phyloP scores from a whole-genome alignment of 1,140 invertebrate genomes.

The Spodoptera litura region DNA sequence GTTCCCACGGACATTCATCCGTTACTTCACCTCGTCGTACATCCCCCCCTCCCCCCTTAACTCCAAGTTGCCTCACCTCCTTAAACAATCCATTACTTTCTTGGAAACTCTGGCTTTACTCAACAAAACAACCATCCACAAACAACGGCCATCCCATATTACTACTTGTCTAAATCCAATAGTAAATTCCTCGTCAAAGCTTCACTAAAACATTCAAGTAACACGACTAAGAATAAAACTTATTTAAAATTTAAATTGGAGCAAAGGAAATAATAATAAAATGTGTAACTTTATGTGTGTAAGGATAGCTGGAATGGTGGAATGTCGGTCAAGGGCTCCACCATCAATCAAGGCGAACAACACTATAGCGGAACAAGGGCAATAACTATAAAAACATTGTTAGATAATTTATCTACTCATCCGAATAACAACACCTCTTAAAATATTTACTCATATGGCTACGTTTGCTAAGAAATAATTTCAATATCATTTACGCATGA shows the following conservation, averaged over 20 bases:
- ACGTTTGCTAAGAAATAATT: neutral
- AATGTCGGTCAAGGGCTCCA: slow-evolving; percentile 40
- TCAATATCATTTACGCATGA: neutral
- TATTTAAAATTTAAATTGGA: slow-evolving; percentile 32
- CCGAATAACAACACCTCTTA: neutral
- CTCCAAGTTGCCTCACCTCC: slow-evolving; percentile 12
- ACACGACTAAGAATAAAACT: slow-evolving; percentile 11
- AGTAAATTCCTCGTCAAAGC: neutral
- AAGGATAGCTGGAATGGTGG: slow-evolving; percentile 34
- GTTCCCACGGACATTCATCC: slow-evolving; percentile 85
- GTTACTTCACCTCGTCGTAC: slow-evolving; percentile 78
- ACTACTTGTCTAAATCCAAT: neutral
- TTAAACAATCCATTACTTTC: slow-evolving; percentile 37
- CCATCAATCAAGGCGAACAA: slow-evolving; percentile 40
- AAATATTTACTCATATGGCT: neutral
- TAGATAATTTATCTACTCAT: slow-evolving; percentile 30
- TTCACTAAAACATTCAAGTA: neutral
- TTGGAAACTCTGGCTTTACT: slow-evolving; percentile 26
- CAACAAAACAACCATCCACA: slow-evolving; percentile 1
- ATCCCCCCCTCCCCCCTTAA: slow-evolving; percentile 51
- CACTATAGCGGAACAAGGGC: slow-evolving; percentile 35
- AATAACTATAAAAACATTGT: slow-evolving; percentile 29
- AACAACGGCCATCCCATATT: neutral
- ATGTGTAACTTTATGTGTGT: slow-evolving; percentile 25
- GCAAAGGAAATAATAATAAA: slow-evolving; percentile 30